Evolutionary conservation across 1,140 invertebrate species (phyloP).

Genomic region (Orchesella cincta): DNA sequence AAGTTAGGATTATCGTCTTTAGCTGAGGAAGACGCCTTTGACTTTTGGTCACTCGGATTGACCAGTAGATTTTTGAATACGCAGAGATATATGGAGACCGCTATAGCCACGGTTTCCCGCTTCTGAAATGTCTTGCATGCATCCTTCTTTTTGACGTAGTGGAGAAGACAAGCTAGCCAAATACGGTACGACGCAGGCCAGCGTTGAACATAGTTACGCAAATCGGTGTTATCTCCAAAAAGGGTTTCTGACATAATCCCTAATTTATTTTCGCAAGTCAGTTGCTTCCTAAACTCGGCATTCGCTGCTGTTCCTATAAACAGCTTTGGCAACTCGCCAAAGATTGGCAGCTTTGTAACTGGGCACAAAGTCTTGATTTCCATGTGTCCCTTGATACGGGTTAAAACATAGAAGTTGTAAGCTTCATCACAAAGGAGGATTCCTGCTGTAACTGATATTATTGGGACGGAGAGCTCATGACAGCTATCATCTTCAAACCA

Average conservation of each 20-base stretch:
- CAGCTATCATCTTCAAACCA: neutral
- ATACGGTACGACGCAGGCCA: conserved; percentile 26
- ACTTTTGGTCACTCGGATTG: neutral
- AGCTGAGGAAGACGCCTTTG: neutral
- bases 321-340: neutral
- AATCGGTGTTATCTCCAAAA: neutral
- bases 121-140: neutral
- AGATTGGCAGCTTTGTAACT: neutral
- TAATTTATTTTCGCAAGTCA: conserved; percentile 2
- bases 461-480: conserved; percentile 35
- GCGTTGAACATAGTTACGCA: neutral
- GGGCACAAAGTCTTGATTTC: neutral
- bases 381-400: neutral
- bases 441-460: conserved; percentile 42
- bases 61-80: conserved; percentile 1
- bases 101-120: neutral
- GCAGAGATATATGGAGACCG: conserved; percentile 16
- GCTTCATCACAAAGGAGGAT: conserved; percentile 31
- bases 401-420: neutral
- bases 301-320: neutral
- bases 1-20: neutral
- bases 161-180: neutral
- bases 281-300: neutral
- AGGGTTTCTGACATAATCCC: neutral
- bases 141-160: conserved; percentile 6